Conservation (phyloP, 2,797 vertebrate genomes). For the Acanthis flammea region DNA sequence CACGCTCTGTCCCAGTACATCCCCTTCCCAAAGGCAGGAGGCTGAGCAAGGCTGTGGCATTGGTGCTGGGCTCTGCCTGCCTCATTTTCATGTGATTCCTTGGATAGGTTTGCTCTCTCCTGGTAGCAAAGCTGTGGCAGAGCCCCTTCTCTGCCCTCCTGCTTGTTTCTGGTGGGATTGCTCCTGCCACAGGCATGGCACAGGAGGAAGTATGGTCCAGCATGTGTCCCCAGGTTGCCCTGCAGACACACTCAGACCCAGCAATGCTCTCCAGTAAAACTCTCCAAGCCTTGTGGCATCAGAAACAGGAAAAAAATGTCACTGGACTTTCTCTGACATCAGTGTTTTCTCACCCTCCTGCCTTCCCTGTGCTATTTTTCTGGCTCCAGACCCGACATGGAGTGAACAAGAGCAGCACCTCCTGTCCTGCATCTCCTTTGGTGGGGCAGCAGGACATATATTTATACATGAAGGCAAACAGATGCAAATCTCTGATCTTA, state of each 20-base stretch:
- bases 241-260: not conserved
- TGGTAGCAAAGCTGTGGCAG: not conserved
- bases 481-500: not conserved
- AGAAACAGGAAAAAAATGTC: not conserved
- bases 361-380: not conserved
- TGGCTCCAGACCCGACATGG: not conserved
- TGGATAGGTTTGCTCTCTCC: not conserved
- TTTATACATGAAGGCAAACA: not conserved
- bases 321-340: not conserved
- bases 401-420: not conserved
- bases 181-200: rapidly evolving
- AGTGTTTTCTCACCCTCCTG: rapidly evolving
- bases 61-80: not conserved
- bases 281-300: not conserved
- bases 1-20: not conserved
- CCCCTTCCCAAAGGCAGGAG: not conserved
- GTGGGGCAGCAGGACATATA: not conserved
- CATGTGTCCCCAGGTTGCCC: too few species aligned
- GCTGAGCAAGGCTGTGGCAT: not conserved
- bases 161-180: not conserved
- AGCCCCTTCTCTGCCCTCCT: not conserved
- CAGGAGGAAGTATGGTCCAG: not conserved
- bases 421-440: not conserved
- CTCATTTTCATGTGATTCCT: not conserved
- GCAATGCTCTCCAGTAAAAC: not conserved